Percentiles rank a stretch among this genome's conserved stretches.
Conservation (phyloP, 2,113 vertebrate genomes). For the Garra rufa region DNA sequence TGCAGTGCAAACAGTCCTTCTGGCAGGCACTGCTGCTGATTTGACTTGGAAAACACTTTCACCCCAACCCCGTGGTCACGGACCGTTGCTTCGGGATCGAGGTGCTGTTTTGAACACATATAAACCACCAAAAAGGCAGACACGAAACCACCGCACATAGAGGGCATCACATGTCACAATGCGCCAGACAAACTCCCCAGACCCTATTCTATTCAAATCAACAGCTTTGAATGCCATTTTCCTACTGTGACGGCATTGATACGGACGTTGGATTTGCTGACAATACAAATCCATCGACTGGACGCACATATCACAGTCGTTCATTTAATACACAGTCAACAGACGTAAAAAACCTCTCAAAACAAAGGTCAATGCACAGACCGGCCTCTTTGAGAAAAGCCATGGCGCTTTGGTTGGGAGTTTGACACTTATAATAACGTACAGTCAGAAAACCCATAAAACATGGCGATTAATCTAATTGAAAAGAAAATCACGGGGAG, state of each 20-base stretch:
- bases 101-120: slow-evolving; percentile 71
- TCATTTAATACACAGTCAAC: slow-evolving; percentile 16
- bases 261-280: slow-evolving; percentile 53
- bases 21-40: slow-evolving; percentile 68
- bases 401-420: not conserved
- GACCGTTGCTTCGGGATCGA: slow-evolving; percentile 79
- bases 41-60: slow-evolving; percentile 82
- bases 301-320: slow-evolving; percentile 19
- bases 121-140: slow-evolving; percentile 73
- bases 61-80: slow-evolving; percentile 79
- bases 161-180: slow-evolving; percentile 26
- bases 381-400: not conserved
- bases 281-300: slow-evolving; percentile 47
- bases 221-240: slow-evolving; percentile 60
- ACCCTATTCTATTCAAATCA: slow-evolving; percentile 56
- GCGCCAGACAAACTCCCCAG: slow-evolving; percentile 35
- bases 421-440: not conserved
- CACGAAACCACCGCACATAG: slow-evolving; percentile 62
- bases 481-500: not conserved
- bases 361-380: not conserved
- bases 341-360: not conserved
- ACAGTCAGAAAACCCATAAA: not conserved
- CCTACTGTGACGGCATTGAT: slow-evolving; percentile 42
- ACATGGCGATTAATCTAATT: not conserved
- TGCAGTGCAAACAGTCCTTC: slow-evolving; percentile 74